A percentile compares a stretch with the other conserved stretches of the same genome.
phyloP scores from a whole-genome alignment of 2,888 invertebrate species.

The Acrobasis consociella region DNA sequence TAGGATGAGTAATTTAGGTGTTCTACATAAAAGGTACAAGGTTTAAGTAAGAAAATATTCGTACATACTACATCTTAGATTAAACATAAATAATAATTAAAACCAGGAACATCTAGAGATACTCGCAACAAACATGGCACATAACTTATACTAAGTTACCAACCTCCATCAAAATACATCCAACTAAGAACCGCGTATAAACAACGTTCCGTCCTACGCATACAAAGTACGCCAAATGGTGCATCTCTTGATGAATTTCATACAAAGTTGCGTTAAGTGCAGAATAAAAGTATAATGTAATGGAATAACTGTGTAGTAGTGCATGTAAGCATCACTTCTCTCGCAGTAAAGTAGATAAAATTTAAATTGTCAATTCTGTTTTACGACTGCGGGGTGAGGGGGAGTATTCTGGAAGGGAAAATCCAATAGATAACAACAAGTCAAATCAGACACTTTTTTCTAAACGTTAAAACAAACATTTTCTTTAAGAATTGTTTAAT shows the following conservation, averaged over 20 bases:
- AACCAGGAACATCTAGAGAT: background rate
- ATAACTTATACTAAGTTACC: slow-evolving; percentile 1
- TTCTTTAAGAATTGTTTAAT: no score
- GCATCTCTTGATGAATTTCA: slow-evolving; percentile 19
- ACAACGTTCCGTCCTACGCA: slow-evolving; percentile 6
- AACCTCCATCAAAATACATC: slow-evolving; percentile 2
- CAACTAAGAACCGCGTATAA: slow-evolving; percentile 11
- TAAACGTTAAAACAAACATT: no score
- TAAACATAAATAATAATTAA: no score
- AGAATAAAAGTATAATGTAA: slow-evolving; percentile 49
- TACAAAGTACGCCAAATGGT: slow-evolving; percentile 7
- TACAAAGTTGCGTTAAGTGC: slow-evolving; percentile 30
- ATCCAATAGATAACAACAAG: no score
- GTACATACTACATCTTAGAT: no score
- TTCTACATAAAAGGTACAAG: no score
- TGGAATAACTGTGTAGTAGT: slow-evolving; percentile 56
- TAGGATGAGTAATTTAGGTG: no score
- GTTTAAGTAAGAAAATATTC: no score
- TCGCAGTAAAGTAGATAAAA: slow-evolving; percentile 74
- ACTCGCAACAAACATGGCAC: background rate
- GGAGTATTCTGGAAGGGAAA: slow-evolving; percentile 28
- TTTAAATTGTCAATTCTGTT: slow-evolving; percentile 77
- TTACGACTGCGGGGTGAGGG: slow-evolving; percentile 57
- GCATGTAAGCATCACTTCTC: slow-evolving; percentile 55
- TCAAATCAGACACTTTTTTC: no score